Evolutionary conservation across 2,888 invertebrate genomes (phyloP), one percentile per base, ranked within the genome.

Genomic region (Hypolimnas misippus): DNA sequence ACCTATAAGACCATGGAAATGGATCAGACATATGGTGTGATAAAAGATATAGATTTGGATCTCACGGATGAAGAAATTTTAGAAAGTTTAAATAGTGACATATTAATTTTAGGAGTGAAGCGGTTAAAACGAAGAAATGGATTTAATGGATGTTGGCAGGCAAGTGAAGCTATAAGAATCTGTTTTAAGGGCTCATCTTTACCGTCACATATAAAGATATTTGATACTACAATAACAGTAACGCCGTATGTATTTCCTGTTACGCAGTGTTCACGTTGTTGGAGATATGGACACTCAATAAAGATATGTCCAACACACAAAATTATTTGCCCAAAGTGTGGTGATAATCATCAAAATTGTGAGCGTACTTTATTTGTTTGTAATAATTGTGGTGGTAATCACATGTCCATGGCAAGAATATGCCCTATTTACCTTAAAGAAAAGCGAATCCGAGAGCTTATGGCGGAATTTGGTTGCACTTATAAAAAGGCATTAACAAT

Each of bases 351-450:
- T 31, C 55, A 44, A 16, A 70, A 68, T 31, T 70, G 70, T 44
- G 57, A 64, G 17, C 65, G 52, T 3, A 55, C 38, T 4, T 17
- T 2, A 6, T 68, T 62, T 53, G 46, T 38, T 38, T 70, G 68
- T 49, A 35, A 59, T 1, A 65, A 70, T 40, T 70, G 68, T 38
- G 17, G n/a, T 1, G 70, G 68, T 4, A 46, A 55, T n/a, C 70
- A 72, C 46, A 63, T 71, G 61, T n/a, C 44, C 14, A 2, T 71
- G 14, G 40, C 16, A 4, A 71, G 65, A 58, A 46, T n/a, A 0
- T 71, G 70, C 16, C 68, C 70, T 10, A 31, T 50, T n/a, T 73
- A 58, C 16, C 7, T 60, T 3, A 72, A 67, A 57, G 72, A 71
- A 38, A 70, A 63, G 52, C 55, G 44, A 14, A 33, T 69, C 0